Base-by-base conservation (phyloP, 2,888 invertebrate genomes). In the Sclerodermus sp. region DNA sequence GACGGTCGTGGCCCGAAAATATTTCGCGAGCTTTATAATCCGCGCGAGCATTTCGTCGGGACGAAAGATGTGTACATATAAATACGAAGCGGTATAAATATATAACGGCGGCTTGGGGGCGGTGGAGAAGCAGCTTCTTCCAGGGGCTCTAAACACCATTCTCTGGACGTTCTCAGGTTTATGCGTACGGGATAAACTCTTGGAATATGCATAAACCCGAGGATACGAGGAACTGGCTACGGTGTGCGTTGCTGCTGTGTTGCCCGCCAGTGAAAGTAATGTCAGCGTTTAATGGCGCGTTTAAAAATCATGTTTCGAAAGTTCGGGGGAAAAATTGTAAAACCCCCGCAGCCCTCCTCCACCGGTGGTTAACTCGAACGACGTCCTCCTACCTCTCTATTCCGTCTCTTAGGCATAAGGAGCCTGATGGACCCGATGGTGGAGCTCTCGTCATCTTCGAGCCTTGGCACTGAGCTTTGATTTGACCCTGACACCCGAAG, bases 11-110 rank as follows among this genome's bases (percentile, higher is more conserved):
- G 62, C 64, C 68, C 64, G 58, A 70, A 71, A 70, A 70, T 71
- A 68, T 71, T 70, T 69, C 59, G 62, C 66, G 63, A 61, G 67
- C 64, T 70, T 67, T 61, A 70, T 71, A 71, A 68, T 66, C 65
- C 60, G 56, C 55, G 62, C 51, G 55, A 61, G 53, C 65, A 57
- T 60, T 62, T 53, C 65, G 54, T 46, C 56, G 53, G 53, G 54
- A 47, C 62, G 57, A 56, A 47, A 53, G 49, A 57, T 44, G 49
- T 45, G 42, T 44, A 45, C 41, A 31, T 42, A 45, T 38, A 45
- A 50, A 42, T 42, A 40, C 45, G 42, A 16, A 23, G 30, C 4
- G 18, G 42, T 14, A 56, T 44, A 23, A 31, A 34, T 44, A 34
- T 34, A 44, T 15, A 12, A 34, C 2, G 12, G 12, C 38, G 31